Base-by-base conservation (phyloP, 2,888 invertebrate genomes). In the Noctua fimbriata region DNA sequence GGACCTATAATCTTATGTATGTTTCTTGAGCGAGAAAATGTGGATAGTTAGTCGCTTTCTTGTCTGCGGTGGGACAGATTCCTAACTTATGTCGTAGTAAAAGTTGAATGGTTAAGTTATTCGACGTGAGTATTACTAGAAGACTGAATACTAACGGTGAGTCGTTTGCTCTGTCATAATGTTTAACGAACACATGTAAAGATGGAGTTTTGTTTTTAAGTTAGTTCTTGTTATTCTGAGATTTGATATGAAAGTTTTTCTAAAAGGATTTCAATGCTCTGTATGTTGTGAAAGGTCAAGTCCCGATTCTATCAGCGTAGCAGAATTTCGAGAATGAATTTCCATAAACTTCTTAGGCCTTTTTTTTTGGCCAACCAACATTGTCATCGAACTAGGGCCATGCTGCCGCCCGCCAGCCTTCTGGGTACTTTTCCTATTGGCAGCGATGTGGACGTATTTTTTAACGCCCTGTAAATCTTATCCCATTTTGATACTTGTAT, bases 101-200 rank as follows among this genome's bases (percentile, higher is more conserved):
- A 82, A 82, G 69, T 82, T 78, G 41, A 82, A 69, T 24, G 65
- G 28, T 52, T 58, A 66, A 58, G 82, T 78, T 78, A 73, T 82
- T 73, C 16, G 41, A 82, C 28, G 69, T 60, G 44, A 21, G 73
- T 78, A 66, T 73, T 36, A 44, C 41, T 10, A n/a, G 67, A 47
- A 82, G 52, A 77, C 81, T 71, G 67, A 71, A 76, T 60, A 44
- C 10, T 58, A 44, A 16, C n/a, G 32, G 47, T 24, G 24, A 32
- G 24, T 82, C 16, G 55, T 60, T n/a, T 66, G 65, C 21, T 73
- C 32, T 73, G 36, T 5, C 32, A 77, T 60, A 55, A 76, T 69
- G 28, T 49, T 66, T 21, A 60, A 67, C 18, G 24, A 69, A 67
- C 28, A 66, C 49, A 4, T 80, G 28, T 36, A 24, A 18, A 47